These are phyloP conservation scores for Coracopsis vasa DNA, from an alignment of 2,113 vertebrate species.

Conservation along the genomic window DNA sequence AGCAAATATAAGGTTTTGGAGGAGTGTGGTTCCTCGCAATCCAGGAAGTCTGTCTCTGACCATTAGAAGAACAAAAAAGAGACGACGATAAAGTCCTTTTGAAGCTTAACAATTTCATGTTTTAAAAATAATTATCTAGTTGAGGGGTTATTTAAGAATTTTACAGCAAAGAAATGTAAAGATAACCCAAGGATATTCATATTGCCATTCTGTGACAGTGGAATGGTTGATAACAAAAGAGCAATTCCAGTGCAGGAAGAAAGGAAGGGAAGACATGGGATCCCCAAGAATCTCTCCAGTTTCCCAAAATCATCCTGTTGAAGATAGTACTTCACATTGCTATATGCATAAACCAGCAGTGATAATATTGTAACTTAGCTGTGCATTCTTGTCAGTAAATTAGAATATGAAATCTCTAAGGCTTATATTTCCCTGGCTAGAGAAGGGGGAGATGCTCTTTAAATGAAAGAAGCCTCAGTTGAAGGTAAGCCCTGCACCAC, in stretches of 20 bases:
- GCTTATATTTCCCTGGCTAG: background rate
- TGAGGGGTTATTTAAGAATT: background rate
- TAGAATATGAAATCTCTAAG: background rate
- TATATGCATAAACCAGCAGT: background rate
- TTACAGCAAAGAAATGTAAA: background rate
- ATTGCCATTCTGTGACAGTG: background rate
- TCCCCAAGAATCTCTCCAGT: background rate
- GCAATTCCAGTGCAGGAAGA: background rate
- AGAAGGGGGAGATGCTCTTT: accelerated
- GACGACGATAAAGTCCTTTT: background rate
- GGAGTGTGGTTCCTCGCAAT: background rate
- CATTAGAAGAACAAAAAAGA: background rate
- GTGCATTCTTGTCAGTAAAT: background rate
- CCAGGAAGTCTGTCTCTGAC: background rate
- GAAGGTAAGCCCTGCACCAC: background rate
- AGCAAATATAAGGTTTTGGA: background rate
- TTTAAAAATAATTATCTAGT: background rate
- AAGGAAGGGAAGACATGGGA: background rate
- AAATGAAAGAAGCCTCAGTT: background rate
- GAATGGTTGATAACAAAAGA: background rate
- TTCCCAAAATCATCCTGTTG: background rate
- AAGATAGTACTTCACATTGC: background rate
- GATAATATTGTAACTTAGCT: background rate
- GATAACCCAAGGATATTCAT: background rate
- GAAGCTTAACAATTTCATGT: background rate